Evolutionary conservation across 2,797 vertebrate species (phyloP).

Genomic region (Poliocrania exsul): DNA sequence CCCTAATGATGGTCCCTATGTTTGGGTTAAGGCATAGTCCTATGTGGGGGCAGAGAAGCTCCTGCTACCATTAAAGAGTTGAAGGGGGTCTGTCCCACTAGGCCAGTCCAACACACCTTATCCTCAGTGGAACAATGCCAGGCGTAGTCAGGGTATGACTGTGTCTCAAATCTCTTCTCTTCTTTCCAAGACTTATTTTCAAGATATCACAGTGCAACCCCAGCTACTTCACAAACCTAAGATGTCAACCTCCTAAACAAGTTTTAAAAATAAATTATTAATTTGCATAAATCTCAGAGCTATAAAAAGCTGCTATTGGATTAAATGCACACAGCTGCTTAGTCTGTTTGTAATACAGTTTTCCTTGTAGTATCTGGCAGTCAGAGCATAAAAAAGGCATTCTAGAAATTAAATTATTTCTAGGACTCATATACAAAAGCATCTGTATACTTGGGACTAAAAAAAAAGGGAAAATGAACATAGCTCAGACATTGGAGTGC

Average conservation of each 20-base stretch:
- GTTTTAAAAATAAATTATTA: not conserved
- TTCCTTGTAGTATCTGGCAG: not conserved
- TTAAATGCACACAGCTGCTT: slow-evolving; percentile 11
- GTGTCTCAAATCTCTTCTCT: not conserved
- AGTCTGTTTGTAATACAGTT: slow-evolving; percentile 16
- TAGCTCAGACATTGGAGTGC: not conserved
- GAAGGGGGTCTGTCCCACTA: not conserved
- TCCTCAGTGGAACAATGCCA: not conserved
- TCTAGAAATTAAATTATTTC: slow-evolving; percentile 17
- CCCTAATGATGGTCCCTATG: not conserved
- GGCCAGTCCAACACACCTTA: not conserved
- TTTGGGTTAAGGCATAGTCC: not conserved
- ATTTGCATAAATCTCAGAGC: not conserved
- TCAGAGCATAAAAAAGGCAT: not conserved
- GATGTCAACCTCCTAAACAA: not conserved
- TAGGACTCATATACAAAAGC: not conserved
- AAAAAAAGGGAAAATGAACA: not conserved
- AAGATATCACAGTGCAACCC: not conserved
- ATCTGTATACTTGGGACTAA: not conserved
- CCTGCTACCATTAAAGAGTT: not conserved
- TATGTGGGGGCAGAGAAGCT: fast-evolving
- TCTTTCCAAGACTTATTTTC: not conserved
- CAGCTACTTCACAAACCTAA: not conserved
- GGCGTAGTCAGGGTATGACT: fast-evolving
- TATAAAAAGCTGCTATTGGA: not conserved